A percentile compares a stretch with the other conserved stretches of the same genome.
Conservation (phyloP, 2,888 invertebrate species). For the Dorcus hopei region DNA sequence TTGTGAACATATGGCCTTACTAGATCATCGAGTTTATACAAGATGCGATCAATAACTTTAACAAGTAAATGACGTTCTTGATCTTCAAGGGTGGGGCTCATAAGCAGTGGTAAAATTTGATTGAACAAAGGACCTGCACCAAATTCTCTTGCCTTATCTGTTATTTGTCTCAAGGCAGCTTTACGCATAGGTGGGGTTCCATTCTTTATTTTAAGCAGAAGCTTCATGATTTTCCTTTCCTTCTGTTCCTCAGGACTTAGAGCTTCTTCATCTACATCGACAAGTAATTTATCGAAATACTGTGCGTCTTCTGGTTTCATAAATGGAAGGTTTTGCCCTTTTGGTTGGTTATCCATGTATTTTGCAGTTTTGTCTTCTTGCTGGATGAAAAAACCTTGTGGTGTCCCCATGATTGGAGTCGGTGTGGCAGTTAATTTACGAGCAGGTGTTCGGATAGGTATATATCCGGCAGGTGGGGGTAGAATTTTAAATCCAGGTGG, state of each 20-base stretch:
- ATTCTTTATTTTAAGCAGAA: conserved; percentile 97
- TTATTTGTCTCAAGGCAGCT: conserved; percentile 94
- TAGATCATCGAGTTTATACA: conserved; percentile 97
- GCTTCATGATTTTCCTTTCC: conserved; percentile 98
- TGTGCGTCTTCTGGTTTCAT: conserved; percentile 99
- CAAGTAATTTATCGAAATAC: conserved; percentile 97
- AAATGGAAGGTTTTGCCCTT: conserved; percentile 91
- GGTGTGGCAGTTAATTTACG: conserved; percentile 97
- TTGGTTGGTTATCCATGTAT: conserved; percentile 95
- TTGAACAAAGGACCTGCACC: conserved; percentile 99
- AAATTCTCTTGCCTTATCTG: conserved; percentile 97
- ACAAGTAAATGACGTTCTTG: conserved; percentile 98
- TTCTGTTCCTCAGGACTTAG: conserved; percentile 95
- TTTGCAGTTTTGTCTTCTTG: conserved; percentile 82
- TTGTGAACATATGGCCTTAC: conserved; percentile 99
- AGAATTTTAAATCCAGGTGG: conserved; percentile 97
- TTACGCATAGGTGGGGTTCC: conserved; percentile 99
- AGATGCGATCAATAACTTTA: conserved; percentile 96
- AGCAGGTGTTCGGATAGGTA: conserved; percentile 77
- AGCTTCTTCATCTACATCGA: conserved; percentile 96
- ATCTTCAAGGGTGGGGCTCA: conserved; percentile 99
- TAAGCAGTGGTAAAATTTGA: conserved; percentile 97
- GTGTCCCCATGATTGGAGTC: conserved; percentile 91
- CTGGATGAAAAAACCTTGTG: conserved; percentile 93
- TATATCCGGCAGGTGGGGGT: conserved; percentile 82